Base-by-base conservation (phyloP, 2,888 invertebrate species). In the Trachelus troglodyta region DNA sequence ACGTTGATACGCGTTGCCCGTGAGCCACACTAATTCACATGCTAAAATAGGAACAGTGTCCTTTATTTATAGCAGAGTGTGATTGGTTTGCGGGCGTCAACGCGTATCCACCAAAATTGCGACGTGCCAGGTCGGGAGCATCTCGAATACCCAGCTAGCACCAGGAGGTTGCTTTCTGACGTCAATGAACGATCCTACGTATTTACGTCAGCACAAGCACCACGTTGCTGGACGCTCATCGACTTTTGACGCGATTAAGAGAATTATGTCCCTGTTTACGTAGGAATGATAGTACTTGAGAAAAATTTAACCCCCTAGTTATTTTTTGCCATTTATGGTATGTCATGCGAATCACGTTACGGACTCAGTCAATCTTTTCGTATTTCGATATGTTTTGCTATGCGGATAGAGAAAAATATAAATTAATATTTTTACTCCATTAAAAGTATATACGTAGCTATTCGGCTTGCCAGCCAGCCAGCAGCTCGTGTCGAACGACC, bases 1-100 rank as follows among this genome's bases (percentile, higher is more conserved):
- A 83, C 73, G 73, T 34, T 76, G 73, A 78, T 75, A 73, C 75
- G 78, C 85, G 85, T 83, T 84, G 84, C 79, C 82, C 81, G 85
- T 86, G 87, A 86, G 87, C 88, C 86, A 88, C 88, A 88, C 88
- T 88, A 86, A 87, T 88, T 88, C 80, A 81, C 84, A 82, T 82
- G 85, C 87, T 88, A 88, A 87, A 88, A 87, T 87, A 87, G 87
- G 87, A 86, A 79, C 86, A 80, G 81, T 85, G 83, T 83, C 84
- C 80, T 84, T 87, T 88, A 88, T 88, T 87, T 88, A 88, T 88
- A 88, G 81, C 75, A 56, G 81, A 81, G 78, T 80, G 79, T 82
- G 84, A 85, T 86, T 85, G 85, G 85, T 86, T 83, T 31, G 71
- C 71, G 71, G 15, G 33, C 71, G 71, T 71, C 71, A 71, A 31